Evolutionary conservation across 2,797 vertebrate genomes (phyloP), one percentile per base, ranked within the genome.

Genomic region (Serranus cabrilla): DNA sequence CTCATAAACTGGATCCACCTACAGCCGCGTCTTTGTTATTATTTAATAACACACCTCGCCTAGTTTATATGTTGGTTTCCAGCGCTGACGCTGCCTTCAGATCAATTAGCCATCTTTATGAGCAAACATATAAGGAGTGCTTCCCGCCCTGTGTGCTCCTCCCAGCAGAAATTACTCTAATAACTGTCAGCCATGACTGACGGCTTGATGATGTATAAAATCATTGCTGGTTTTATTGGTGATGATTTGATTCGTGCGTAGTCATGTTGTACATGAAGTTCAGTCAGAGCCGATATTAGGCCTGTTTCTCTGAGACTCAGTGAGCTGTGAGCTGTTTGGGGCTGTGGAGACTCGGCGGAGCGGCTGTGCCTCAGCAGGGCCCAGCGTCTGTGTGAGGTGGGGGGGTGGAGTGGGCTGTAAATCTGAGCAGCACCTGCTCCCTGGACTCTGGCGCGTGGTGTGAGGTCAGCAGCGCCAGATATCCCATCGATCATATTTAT

Each of bases 371-470:
- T 76, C 84, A 74, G 75, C 81, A 80, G 67, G 84, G 62, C 69
- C 74, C 64, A 67, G 57, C 4, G 59, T 89, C 74, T 75, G 52
- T 67, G 77, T 81, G 59, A 40, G 67, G 80, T 63, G 13, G 39
- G 47, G 16, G 18, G n/a, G 17, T 34, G 34, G 34, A 34, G 34
- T 42, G 51, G 69, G 81, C 77, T 67, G 81, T 95, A 94, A 94
- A 95, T 95, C 92, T 88, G 81, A 89, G 80, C 87, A 89, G 89
- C 93, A 95, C 94, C 94, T 95, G 94, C 91, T 92, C 85, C 91
- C 87, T 84, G 61, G 73, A 84, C 91, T 82, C 85, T 39, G 83
- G 84, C 74, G 51, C 86, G 80, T 87, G 91, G 91, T 92, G 94
- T 92, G 93, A 93, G 94, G 94, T 95, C 93, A 95, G 83, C 89